A percentile compares a stretch with the other conserved stretches of the same genome.
Conservation (phyloP, 1,140 invertebrate genomes). For the Leucophenga varia region DNA sequence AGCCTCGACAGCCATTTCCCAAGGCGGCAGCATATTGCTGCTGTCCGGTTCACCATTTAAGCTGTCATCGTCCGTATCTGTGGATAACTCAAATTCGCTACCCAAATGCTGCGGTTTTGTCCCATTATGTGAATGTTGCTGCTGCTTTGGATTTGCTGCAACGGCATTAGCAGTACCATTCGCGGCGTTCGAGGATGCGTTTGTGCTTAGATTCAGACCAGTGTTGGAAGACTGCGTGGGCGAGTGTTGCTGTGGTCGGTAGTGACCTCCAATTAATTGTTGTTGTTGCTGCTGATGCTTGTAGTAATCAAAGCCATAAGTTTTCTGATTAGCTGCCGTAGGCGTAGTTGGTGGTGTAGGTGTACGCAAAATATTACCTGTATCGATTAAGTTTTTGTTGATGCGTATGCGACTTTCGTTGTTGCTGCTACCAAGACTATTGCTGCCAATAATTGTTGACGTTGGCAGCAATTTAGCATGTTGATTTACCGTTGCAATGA, state of each 20-base stretch:
- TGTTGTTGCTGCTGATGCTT: conserved; percentile 18
- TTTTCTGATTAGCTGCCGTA: conserved; percentile 9
- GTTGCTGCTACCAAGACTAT: conserved; percentile 21
- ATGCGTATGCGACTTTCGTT: conserved; percentile 48
- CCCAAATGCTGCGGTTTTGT: conserved; percentile 43
- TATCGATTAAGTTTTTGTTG: conserved; percentile 49
- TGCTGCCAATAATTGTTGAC: conserved; percentile 13
- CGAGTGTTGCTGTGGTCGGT: conserved; percentile 35
- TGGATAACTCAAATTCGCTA: conserved; percentile 65
- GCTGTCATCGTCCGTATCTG: conserved; percentile 63
- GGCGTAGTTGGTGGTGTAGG: conserved; percentile 25
- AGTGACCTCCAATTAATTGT: conserved; percentile 13
- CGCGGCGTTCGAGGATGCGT: conserved; percentile 35
- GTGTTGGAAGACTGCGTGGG: conserved; percentile 51
- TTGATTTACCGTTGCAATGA: conserved; percentile 52
- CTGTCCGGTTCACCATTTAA: conserved; percentile 56
- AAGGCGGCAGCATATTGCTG: conserved; percentile 45
- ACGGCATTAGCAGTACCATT: conserved; percentile 11
- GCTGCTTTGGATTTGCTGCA: conserved; percentile 13
- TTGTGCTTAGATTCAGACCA: conserved; percentile 46
- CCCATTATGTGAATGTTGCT: conserved; percentile 14
- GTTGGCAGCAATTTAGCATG: conserved; percentile 48
- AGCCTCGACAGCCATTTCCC: conserved; percentile 49
- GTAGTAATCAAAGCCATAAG: conserved; percentile 5
- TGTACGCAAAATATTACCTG: conserved; percentile 15